Base-by-base conservation (phyloP, 1,140 invertebrate genomes). In the Bathynomus jamesi region DNA sequence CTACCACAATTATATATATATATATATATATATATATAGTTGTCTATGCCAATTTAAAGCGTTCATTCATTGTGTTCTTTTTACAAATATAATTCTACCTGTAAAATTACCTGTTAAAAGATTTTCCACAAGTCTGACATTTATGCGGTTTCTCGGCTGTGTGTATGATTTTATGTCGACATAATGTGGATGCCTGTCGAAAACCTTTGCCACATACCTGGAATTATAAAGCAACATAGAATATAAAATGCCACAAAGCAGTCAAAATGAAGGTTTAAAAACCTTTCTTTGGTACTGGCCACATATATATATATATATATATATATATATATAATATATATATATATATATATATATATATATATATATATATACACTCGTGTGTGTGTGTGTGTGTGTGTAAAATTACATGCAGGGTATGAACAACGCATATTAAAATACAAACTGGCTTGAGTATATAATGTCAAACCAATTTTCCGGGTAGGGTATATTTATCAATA, bases 111-210 rank as follows among this genome's bases (percentile, higher is more conserved):
- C 77, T 74, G 83, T 99, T 99, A 84, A 99, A 99, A 0, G 94
- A 93, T 81, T 99, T 99, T 4, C 95, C 95, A 80, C 96, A 99
- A 0, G 91, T 94, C 70, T 88, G 85, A 79, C 96, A 99, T 80
- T 97, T 93, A 83, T 97, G 95, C 0, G 95, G 95, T 81, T 99
- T 99, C 81, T 98, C 95, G 0, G 91, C 89, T 0, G 96, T 99
- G 83, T 99, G 97, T 74, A 99, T 99, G 79, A 99, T 99, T 84
- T 98, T 99, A 82, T 99, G 97, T 24, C 96, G 87, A 82, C 96
- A 98, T 5, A 99, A 83, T 0, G 96, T 99, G 27, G 93, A 96
- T 0, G 96, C 96, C 82, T 99, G 97, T 0, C 97, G 87, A 81
- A 99, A 99, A 0, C 96, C 96, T 83, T 99, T 99, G 13, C 94